Evolutionary conservation across 1,140 invertebrate species (phyloP).

Genomic region (Asobara japonica): DNA sequence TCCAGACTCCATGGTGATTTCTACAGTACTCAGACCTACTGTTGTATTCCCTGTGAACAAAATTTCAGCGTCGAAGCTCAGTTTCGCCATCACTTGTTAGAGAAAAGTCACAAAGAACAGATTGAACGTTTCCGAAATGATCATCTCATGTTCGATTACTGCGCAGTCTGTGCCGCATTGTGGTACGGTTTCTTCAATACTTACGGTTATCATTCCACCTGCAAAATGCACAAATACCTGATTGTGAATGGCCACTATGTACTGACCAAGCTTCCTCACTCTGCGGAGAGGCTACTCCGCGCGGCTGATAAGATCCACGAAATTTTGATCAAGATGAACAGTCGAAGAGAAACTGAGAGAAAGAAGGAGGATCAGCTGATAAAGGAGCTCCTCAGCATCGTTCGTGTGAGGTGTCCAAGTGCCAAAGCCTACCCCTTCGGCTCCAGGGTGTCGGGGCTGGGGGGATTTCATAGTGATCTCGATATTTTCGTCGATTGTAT

Average conservation of each 20-base stretch:
- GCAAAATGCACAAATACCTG: conserved; percentile 37
- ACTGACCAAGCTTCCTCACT: conserved; percentile 26
- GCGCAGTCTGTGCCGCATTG: conserved; percentile 39
- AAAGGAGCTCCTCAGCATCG: conserved; percentile 37
- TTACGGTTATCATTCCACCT: conserved; percentile 38
- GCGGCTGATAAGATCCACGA: conserved; percentile 21
- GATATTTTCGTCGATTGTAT: conserved; percentile 67
- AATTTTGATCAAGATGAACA: conserved; percentile 33
- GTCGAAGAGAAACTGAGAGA: background rate
- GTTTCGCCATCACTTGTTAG: conserved; percentile 42
- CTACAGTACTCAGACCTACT: conserved; percentile 40
- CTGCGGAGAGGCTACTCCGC: conserved; percentile 30
- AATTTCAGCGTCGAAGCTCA: conserved; percentile 38
- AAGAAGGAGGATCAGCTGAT: conserved; percentile 34
- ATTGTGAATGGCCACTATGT: conserved; percentile 28
- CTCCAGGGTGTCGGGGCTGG: conserved; percentile 62
- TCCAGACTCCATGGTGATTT: conserved; percentile 13
- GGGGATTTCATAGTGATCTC: conserved; percentile 61
- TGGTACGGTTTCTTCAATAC: conserved; percentile 39
- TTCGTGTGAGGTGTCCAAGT: conserved; percentile 29
- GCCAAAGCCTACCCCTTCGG: conserved; percentile 62
- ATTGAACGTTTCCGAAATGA: background rate
- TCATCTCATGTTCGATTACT: conserved; percentile 39
- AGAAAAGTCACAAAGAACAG: background rate
- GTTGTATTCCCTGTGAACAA: conserved; percentile 43